Base-by-base conservation (phyloP, 1,140 invertebrate species). In the Brachionus rotundiformis region DNA sequence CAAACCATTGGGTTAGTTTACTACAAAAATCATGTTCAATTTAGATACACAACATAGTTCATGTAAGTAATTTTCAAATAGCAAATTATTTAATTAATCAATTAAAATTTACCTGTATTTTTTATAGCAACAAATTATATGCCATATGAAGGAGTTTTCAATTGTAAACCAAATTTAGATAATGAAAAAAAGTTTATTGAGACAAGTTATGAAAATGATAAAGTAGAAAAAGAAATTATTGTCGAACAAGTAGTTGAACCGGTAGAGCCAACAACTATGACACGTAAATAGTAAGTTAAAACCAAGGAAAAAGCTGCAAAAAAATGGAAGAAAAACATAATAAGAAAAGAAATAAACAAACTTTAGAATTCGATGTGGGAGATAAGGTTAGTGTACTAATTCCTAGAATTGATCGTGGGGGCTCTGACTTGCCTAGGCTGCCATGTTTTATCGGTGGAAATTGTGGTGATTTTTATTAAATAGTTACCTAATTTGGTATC, bases 301-400 rank as follows among this genome's bases (percentile, higher is more conserved):
- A 63, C 13, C 59, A 29, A 63, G 59, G n/a, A 63, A 29, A 63
- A 29, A 63, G 23, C 59, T 11, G 59, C 59, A 63, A 63, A 63
- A 63, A 63, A 63, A 63, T 63, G 25, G 23, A 63, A 8, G 59
- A 63, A 63, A 63, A 63, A 27, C 59, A 63, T 63, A 63, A 63
- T 27, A 63, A 63, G 13, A 27, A 63, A 63, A 63, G 59, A 31
- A 63, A 63, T 63, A 63, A 63, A 63, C 6, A 25, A 31, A 31
- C 29, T 11, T 27, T 63, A 29, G 59, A 63, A 27, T 27, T 29
- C 13, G 59, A 27, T 11, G 59, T 63, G 27, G 59, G 59, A 11
- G 59, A 63, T 63, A 63, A 63, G 59, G 59, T 31, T n/a, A 63
- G 27, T 63, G 59, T 63, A 31, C 25, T 33, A 3, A 63, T 63